Evolutionary conservation across 2,797 vertebrate species (phyloP).

Genomic region (Ibycter americanus): DNA sequence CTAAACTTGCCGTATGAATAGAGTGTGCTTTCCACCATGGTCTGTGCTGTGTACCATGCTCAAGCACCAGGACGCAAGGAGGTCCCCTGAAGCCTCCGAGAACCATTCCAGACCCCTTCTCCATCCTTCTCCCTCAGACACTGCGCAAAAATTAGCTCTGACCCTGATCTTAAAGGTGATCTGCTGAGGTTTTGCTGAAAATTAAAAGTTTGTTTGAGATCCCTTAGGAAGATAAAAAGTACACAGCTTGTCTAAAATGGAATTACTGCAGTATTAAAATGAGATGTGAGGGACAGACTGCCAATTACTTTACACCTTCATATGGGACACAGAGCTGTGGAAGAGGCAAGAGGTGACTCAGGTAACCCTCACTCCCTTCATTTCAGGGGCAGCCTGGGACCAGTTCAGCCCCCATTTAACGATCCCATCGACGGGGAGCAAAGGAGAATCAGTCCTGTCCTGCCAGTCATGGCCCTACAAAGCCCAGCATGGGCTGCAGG

Average conservation of each 20-base stretch:
- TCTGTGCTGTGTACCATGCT: background rate
- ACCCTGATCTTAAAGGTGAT: background rate
- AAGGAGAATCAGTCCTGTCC: background rate
- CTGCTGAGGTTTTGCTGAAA: conserved; percentile 25
- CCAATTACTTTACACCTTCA: conserved; percentile 2
- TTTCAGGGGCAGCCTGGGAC: background rate
- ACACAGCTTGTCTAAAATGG: conserved; percentile 24
- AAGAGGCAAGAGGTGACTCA: background rate
- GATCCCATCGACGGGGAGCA: accelerated
- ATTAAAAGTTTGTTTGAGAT: conserved; percentile 58
- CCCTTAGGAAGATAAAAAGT: background rate
- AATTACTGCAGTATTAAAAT: conserved; percentile 31
- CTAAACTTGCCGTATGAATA: background rate
- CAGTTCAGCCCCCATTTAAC: accelerated
- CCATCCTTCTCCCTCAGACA: background rate
- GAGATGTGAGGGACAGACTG: background rate
- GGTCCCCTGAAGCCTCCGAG: background rate
- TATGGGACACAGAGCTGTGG: background rate
- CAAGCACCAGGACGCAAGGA: background rate
- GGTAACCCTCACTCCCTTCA: accelerated
- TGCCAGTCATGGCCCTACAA: background rate
- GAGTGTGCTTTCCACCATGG: background rate
- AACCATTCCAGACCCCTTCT: background rate
- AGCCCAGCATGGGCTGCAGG: background rate
- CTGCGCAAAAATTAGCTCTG: background rate